Evolutionary conservation across 2,113 vertebrate species (phyloP), one percentile per base, ranked within the genome.

Genomic region (Cyprinus carpio): DNA sequence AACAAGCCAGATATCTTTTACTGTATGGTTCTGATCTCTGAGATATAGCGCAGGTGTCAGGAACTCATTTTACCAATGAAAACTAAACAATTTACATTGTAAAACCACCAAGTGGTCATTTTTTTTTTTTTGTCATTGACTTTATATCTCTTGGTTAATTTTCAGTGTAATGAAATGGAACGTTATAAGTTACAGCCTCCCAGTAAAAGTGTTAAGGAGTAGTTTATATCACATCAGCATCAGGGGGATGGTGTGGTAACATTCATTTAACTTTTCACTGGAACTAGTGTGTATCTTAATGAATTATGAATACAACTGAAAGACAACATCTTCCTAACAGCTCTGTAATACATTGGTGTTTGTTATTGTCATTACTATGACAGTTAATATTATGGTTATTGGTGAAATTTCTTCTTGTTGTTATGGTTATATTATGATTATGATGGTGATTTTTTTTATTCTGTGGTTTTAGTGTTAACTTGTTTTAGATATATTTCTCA

Each of bases 331-430:
- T 95, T 95, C 93, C 94, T 95, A 94, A 91, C 94, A 86, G 88
- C 93, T 93, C 93, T 94, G 92, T 94, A 91, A 92, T 94, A 91
- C 91, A 92, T 95, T 86, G 74, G 82, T 91, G 91, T 91, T 90
- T 85, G 93, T 95, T 94, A 91, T 95, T 93, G 94, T 95, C 94
- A 88, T 95, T 90, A 95, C 92, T 95, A 93, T 93, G 92, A 94
- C 94, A 93, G 92, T 85, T 88, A 93, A 92, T 94, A 93, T 94
- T 95, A 93, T 95, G 93, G 94, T 94, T 94, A 94, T 92, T 92
- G 89, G 93, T 94, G 93, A 94, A 93, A 93, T 92, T 94, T 93
- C 92, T 93, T 95, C 93, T 94, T 94, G 92, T 94, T 93, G 92
- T 94, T 95, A 94, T 94, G 92, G 94, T 95, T 95, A 93, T 94